phyloP scores from a whole-genome alignment of 2,113 vertebrate species.

The Sebastes fasciatus region DNA sequence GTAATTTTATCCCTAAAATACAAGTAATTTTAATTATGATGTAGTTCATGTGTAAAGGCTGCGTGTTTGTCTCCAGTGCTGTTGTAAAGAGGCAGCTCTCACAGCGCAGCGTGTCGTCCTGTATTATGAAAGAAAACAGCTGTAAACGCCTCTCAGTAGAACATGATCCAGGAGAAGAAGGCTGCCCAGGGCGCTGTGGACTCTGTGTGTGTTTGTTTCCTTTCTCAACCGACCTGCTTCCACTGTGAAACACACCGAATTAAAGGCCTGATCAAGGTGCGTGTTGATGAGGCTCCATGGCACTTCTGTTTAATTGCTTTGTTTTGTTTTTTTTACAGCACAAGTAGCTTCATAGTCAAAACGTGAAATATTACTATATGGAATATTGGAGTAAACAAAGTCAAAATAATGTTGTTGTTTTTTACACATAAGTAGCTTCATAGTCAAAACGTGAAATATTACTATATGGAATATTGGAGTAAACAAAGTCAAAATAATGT shows the following conservation, averaged over 20 bases:
- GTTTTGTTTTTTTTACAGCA: neutral
- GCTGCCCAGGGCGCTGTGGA: slow-evolving; percentile 47
- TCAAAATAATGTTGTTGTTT: neutral
- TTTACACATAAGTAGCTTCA: neutral
- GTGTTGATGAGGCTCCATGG: slow-evolving; percentile 7
- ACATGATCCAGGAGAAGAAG: slow-evolving; percentile 62
- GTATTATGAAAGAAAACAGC: slow-evolving; percentile 69
- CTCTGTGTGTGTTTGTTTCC: slow-evolving; percentile 44
- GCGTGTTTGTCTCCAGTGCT: slow-evolving; percentile 12
- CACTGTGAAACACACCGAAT: slow-evolving; percentile 33
- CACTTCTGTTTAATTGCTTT: neutral
- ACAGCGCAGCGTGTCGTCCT: slow-evolving; percentile 59
- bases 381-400: neutral
- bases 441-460: neutral
- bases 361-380: neutral
- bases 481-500: neutral
- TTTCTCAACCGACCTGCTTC: slow-evolving; percentile 33
- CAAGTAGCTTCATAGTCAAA: neutral
- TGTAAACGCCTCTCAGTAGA: slow-evolving; percentile 66
- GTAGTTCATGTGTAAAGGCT: neutral
- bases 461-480: neutral
- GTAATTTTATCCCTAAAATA: neutral
- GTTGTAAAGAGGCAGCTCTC: slow-evolving; percentile 38
- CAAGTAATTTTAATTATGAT: neutral
- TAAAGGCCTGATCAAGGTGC: slow-evolving; percentile 12